Base-by-base conservation (phyloP, 2,888 invertebrate genomes). In the Papilio protenor region DNA sequence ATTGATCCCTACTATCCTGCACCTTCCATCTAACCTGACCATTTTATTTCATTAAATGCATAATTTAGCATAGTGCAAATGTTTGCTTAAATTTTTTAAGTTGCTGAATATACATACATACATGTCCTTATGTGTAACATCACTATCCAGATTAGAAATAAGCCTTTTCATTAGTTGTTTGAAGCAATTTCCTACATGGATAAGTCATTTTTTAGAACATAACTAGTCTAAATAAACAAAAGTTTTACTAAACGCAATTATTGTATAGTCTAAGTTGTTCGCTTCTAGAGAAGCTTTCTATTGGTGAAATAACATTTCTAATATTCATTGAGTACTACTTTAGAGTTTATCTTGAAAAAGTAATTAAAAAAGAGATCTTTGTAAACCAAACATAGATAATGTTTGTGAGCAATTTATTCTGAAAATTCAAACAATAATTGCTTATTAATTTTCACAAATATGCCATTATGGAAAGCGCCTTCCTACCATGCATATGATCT, bases 1-100 rank as follows among this genome's bases (percentile, higher is more conserved):
- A 45, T 21, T 33, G 40, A 78, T 47, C 71, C 64, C 78, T 73
- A 55, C 45, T 71, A 64, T 64, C 71, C 71, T 61, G 71, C 21
- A 72, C 45, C 55, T 75, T 78, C 78, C 78, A 45, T 45, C 12
- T 75, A 72, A 72, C 72, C 75, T 55, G 64, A 61, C 6, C 18
- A 69, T 66, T 66, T 33, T 23, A 21, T 16, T 71, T 55, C n/a
- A n/a, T 55, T 49, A 16, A 40, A 5, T 52, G 14, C 52, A 2
- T 16, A 52, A 1, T 57, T 18, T 33, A 23, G 33, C 12, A n/a
- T 72, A 55, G 27, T 11, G 18, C 12, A 11, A 21, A 49, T 52
- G 5, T 21, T 47, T 12, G 18, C 23, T 71, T 45, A 21, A 0
- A 40, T n/a, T 52, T 71, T 52, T 52, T 52, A 27, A 64, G n/a